Evolutionary conservation across 2,888 invertebrate species (phyloP).

Genomic region (Drosophila borborema): DNA sequence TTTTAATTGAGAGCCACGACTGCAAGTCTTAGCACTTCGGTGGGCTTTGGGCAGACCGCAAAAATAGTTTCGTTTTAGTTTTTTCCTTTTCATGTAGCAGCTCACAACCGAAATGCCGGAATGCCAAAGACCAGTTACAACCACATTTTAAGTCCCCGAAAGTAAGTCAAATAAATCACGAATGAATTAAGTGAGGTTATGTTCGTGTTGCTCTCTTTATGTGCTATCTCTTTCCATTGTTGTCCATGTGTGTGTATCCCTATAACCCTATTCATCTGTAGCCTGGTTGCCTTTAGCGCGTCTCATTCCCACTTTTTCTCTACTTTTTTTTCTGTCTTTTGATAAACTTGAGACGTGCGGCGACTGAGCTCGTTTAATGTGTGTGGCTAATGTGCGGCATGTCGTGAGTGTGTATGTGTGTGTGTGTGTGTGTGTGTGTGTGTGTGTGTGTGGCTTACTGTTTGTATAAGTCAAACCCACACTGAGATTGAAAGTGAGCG

Average conservation of each 20-base stretch:
- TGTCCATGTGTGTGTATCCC: constrained; percentile 13
- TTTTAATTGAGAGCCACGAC: constrained; percentile 70
- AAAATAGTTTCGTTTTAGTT: constrained; percentile 67
- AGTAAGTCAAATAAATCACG: constrained; percentile 80
- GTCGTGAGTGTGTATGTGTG: constrained; percentile 23
- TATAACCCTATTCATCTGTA: constrained; percentile 18
- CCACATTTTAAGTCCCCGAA: constrained; percentile 74
- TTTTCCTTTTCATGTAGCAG: not conserved
- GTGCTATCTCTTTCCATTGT: constrained; percentile 19
- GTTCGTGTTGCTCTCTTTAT: constrained; percentile 29
- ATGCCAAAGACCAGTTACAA: constrained; percentile 42
- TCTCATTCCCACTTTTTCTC: constrained; percentile 33
- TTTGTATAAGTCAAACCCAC: constrained; percentile 68
- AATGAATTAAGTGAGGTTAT: constrained; percentile 79
- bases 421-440: constrained; percentile 30
- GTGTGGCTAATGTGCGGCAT: constrained; percentile 39
- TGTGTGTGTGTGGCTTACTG: constrained; percentile 45
- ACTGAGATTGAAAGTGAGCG: constrained; percentile 46
- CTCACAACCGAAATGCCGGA: constrained; percentile 25
- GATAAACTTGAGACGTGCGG: constrained; percentile 79
- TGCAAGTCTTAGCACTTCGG: constrained; percentile 58
- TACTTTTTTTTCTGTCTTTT: constrained; percentile 49
- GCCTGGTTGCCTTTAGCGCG: constrained; percentile 21
- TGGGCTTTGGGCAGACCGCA: constrained; percentile 52
- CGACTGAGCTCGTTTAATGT: constrained; percentile 42